These are phyloP conservation scores for Drosophila cyrtoloma DNA, from an alignment of 2,888 invertebrate genomes.

Conservation along the genomic window DNA sequence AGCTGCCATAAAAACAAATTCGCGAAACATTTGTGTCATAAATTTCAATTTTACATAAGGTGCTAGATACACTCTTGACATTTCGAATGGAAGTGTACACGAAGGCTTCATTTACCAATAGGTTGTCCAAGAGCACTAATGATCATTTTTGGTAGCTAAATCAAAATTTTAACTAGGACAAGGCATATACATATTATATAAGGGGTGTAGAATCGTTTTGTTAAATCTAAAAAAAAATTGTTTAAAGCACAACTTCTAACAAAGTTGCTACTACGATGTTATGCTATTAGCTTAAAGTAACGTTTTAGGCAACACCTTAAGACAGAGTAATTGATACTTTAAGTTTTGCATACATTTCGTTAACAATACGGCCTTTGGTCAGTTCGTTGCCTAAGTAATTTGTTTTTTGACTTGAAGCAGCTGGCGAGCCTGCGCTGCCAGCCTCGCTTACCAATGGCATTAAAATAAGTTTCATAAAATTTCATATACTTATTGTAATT, in stretches of 20 bases:
- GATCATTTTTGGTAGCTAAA: neutral
- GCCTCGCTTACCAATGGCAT: slow-evolving; percentile 67
- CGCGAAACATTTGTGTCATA: slow-evolving; percentile 61
- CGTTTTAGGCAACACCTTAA: neutral
- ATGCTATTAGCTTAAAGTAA: neutral
- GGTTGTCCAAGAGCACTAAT: slow-evolving; percentile 1
- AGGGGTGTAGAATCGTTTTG: neutral
- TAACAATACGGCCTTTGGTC: slow-evolving; percentile 19
- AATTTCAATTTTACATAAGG: slow-evolving; percentile 61
- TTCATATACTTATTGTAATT: slow-evolving; percentile 70
- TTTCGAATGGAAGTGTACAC: slow-evolving; percentile 23
- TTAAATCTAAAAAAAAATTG: neutral
- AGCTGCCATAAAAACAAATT: slow-evolving; percentile 65
- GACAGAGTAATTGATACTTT: slow-evolving; percentile 12
- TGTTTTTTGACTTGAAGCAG: slow-evolving; percentile 26
- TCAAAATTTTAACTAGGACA: neutral
- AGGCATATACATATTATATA: neutral
- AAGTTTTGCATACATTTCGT: neutral
- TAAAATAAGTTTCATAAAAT: slow-evolving; percentile 66
- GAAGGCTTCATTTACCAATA: slow-evolving; percentile 43
- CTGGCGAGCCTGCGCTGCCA: slow-evolving; percentile 19
- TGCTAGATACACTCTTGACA: slow-evolving; percentile 42
- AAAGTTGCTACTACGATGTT: neutral
- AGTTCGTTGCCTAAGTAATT: slow-evolving; percentile 58
- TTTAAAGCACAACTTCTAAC: neutral